Evolutionary conservation across 2,888 invertebrate species (phyloP).

Genomic region (Rhingia campestris): DNA sequence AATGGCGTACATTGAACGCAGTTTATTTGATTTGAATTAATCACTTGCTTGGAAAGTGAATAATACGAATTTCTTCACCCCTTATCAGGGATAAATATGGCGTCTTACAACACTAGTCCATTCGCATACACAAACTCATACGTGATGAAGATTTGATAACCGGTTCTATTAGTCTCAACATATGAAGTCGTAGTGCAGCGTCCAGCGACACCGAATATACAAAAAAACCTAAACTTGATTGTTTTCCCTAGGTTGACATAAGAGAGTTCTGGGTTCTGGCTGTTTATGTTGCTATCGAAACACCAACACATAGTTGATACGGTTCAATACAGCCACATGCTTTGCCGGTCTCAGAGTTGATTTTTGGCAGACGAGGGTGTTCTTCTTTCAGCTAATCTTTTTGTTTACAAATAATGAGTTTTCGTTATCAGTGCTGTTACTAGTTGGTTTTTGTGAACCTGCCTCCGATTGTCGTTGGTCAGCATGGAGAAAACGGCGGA

Average conservation of each 20-base stretch:
- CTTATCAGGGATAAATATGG: slow-evolving; percentile 31
- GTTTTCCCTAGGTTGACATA: neutral
- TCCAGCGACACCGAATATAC: too few species aligned
- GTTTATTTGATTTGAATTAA: slow-evolving; percentile 12
- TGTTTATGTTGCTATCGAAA: too few species aligned
- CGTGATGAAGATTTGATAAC: slow-evolving; percentile 19
- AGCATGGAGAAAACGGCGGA: too few species aligned
- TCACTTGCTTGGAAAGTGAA: slow-evolving; percentile 11
- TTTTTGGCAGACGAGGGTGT: too few species aligned
- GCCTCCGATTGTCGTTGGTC: too few species aligned
- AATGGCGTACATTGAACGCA: neutral
- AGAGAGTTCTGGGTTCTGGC: neutral
- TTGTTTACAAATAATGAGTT: neutral
- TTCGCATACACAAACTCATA: neutral
- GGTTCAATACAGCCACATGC: neutral
- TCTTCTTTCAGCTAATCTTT: neutral
- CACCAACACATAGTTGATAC: too few species aligned
- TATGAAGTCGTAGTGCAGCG: neutral
- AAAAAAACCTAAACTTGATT: neutral
- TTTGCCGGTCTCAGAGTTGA: slow-evolving; percentile 13
- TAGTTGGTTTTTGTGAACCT: too few species aligned
- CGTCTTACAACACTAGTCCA: neutral
- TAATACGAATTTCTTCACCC: neutral
- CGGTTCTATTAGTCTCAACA: slow-evolving; percentile 8
- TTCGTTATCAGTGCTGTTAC: slow-evolving; percentile 9